Evolutionary conservation across 2,888 invertebrate species (phyloP).

Genomic region (Siphonodentalium dalli): DNA sequence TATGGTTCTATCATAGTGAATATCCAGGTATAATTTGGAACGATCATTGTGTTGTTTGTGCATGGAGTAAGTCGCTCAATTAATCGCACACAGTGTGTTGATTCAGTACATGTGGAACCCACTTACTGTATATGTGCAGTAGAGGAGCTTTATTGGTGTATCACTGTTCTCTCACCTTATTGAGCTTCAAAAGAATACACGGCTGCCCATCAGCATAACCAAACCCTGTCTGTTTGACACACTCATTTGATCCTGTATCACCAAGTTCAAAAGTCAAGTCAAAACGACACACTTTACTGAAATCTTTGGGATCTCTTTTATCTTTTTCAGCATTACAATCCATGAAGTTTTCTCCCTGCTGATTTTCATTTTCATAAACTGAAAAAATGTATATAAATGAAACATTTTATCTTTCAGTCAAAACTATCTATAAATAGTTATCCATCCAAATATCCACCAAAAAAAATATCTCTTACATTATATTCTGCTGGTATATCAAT

Average conservation of each 20-base stretch:
- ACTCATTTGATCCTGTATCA: conserved; percentile 68
- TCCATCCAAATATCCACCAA: no score
- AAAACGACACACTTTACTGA: conserved; percentile 79
- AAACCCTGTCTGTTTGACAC: conserved; percentile 80
- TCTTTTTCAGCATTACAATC: conserved; percentile 71
- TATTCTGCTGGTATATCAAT: no score
- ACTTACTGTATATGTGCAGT: background rate
- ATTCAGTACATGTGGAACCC: no score
- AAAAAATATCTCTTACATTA: no score
- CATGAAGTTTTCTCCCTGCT: conserved; percentile 68
- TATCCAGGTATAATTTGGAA: no score
- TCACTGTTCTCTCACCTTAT: conserved; percentile 76
- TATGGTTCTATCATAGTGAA: no score
- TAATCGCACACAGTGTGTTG: no score
- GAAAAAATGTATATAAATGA: no score
- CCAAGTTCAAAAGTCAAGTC: conserved; percentile 73
- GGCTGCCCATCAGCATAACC: conserved; percentile 86
- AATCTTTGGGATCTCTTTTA: conserved; percentile 66
- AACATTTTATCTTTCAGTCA: no score
- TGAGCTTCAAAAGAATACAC: conserved; percentile 95
- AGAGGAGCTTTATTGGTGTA: background rate
- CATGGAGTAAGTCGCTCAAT: no score
- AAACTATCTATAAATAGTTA: no score
- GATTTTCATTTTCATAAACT: conserved; percentile 62
- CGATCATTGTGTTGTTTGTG: no score